Evolutionary conservation across 2,888 invertebrate genomes (phyloP), one percentile per base, ranked within the genome.

Genomic region (Apamea epomidion): DNA sequence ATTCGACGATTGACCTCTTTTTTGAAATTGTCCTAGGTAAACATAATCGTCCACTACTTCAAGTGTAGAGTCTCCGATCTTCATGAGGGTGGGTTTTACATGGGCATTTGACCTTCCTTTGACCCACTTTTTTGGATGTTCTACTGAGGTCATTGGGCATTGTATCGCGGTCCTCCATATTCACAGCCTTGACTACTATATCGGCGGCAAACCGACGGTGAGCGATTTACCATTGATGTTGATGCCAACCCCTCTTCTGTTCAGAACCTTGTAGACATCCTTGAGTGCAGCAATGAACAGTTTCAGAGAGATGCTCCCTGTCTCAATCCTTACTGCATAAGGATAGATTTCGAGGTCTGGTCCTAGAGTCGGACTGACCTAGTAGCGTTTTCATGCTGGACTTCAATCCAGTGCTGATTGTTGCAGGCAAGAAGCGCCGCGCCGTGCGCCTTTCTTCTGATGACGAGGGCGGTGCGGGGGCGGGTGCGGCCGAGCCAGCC

Each of bases 381-480:
- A 21, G 54, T 54, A 54, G 21, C 54, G 54, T 8, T 54, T 54
- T 21, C 54, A 54, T 54, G 54, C 32, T 32, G 25, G 25, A 16
- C 16, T 32, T 32, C 32, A 25, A 37, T 18, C 18, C 58, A 37
- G 12, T 18, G 37, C 18, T n/a, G n/a, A n/a, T 72, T 51, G 8
- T 76, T 54, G 32, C 37, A 80, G 80, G 81, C 42, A 95, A 93
- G 91, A 96, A 95, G 92, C 95, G 95, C 25, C 97, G 97, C 74
- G 95, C 95, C 14, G 97, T 97, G 88, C 97, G 97, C 29, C 97
- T 97, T 58, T 97, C 97, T 87, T 97, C 98, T 0, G 98, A 98
- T 90, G 97, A 97, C 97, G 89, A 42, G 74, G 97, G 95, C 88
- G 91, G 83, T 16, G 87, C 96, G 97, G 89, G 95, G 96, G 32